Evolutionary conservation across 1,140 invertebrate genomes (phyloP).

Genomic region (Ctenoplectra terminalis): DNA sequence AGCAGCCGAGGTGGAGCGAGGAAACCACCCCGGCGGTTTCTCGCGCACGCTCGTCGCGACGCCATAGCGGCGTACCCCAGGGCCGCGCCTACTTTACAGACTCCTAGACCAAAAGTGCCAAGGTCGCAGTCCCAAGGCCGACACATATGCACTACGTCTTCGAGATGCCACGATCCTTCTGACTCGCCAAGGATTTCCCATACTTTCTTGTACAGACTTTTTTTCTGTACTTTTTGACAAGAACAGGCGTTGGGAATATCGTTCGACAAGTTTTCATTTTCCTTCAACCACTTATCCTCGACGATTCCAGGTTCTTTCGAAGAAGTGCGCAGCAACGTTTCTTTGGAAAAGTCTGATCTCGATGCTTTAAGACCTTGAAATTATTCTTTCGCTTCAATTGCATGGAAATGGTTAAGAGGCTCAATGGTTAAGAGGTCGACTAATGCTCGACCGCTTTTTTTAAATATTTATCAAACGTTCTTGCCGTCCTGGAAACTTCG

Average conservation of each 20-base stretch:
- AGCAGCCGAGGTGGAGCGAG: conserved; percentile 47
- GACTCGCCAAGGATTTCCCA: not conserved
- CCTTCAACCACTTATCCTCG: not conserved
- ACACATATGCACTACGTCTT: not conserved
- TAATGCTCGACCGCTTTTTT: conserved; percentile 15
- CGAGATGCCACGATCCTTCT: not conserved
- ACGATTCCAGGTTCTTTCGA: not conserved
- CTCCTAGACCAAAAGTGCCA: conserved; percentile 48
- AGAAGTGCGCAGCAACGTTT: not conserved
- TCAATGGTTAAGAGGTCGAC: not conserved
- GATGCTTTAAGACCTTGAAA: conserved; percentile 20
- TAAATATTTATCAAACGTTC: conserved; percentile 43
- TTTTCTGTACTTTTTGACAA: no score
- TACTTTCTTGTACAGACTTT: not conserved
- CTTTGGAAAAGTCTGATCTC: not conserved
- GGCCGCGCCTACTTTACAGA: conserved; percentile 74
- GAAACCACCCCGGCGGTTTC: conserved; percentile 69
- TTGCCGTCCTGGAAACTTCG: not conserved
- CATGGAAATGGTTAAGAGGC: conserved; percentile 13
- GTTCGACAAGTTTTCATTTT: not conserved
- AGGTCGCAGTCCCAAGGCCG: conserved; percentile 51
- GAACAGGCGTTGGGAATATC: not conserved
- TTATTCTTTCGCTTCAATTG: conserved; percentile 31
- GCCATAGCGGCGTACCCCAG: conserved; percentile 71
- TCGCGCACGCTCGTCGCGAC: conserved; percentile 70